These are phyloP conservation scores for Phoenicopterus ruber DNA, from an alignment of 2,113 vertebrate species.

Conservation along the genomic window DNA sequence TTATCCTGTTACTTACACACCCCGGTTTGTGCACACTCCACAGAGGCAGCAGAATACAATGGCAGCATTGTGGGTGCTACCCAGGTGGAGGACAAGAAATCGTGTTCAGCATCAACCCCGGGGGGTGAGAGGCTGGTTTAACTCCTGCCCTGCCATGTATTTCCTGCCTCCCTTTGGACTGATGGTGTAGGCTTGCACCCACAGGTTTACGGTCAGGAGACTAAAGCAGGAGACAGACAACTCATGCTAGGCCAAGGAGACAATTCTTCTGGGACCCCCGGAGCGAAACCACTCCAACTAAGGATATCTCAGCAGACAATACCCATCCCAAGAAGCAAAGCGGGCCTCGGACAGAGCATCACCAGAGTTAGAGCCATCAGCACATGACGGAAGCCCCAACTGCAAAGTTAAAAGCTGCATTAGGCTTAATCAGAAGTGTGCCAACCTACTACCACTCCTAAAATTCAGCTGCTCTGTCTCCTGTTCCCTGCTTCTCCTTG, in stretches of 20 bases:
- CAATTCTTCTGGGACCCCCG: too few relatives aligned
- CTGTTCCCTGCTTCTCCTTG: neutral
- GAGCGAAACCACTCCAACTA: neutral
- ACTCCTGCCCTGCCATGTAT: neutral
- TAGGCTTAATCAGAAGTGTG: neutral
- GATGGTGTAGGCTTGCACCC: accelerated
- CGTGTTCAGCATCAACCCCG: accelerated
- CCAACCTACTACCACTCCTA: neutral
- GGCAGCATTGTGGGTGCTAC: neutral
- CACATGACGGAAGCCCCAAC: neutral
- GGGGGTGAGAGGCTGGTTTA: neutral
- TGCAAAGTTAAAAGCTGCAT: neutral
- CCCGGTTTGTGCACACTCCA: accelerated
- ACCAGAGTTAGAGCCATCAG: neutral
- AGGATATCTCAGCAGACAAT: neutral
- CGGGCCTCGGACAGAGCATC: accelerated
- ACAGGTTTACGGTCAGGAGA: neutral
- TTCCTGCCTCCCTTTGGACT: neutral
- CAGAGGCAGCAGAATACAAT: neutral
- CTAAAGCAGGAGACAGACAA: neutral
- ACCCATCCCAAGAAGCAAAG: neutral
- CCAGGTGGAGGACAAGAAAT: neutral
- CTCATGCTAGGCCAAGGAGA: neutral
- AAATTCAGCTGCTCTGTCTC: neutral
- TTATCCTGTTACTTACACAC: neutral